Base-by-base conservation (phyloP, 2,888 invertebrate genomes). In the Caenorhabditis plicata region DNA sequence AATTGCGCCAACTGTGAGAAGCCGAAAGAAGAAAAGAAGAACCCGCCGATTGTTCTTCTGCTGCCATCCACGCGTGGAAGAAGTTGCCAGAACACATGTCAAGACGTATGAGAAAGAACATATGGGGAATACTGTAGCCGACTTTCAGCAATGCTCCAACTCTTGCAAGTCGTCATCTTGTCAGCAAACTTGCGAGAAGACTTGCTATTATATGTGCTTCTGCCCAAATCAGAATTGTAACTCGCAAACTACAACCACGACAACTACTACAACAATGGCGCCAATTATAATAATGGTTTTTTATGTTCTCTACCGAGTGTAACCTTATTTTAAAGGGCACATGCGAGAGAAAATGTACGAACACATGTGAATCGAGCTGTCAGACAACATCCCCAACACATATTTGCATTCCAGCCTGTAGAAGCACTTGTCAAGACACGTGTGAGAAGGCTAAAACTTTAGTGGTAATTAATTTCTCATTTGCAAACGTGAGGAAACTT, bases 331-430 rank as follows among this genome's bases (percentile, higher is more conserved):
- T 55, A 20, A 35, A 50, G 50, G 55, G 46, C 2, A 46, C 54
- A 0, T 61, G 61, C 35, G 54, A 61, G 23, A 31, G 50, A 0
- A 44, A 47, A 4, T 61, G 61, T 32, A 54, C 50, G 43, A 41
- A 32, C 31, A 43, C 43, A 9, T 61, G 61, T 23, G 50, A 44
- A 7, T 38, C 54, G n/a, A 51, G 46, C 0, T 61, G 61, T 33
- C 52, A 51, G 3, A 39, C 54, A 2, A 61, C 61, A 32, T 26
- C 45, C 5, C 33, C 61, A 8, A 22, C 55, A 11, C 46, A 27
- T 27, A 31, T 61, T 20, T 61, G 61, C 39, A 51, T 51, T 43
- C 61, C 61, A 17, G 47, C 47, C 8, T 61, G 61, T 27, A 54
- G 55, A 35, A 50, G 51, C 43, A 61, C 61, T 0, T 61, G 61